Evolutionary conservation across 30 jellyfish, hydroid and myxozoan species (phyloP), one percentile per base, ranked within the genome.

Genomic region (Aurelia aurita complex sp. Pacific): DNA sequence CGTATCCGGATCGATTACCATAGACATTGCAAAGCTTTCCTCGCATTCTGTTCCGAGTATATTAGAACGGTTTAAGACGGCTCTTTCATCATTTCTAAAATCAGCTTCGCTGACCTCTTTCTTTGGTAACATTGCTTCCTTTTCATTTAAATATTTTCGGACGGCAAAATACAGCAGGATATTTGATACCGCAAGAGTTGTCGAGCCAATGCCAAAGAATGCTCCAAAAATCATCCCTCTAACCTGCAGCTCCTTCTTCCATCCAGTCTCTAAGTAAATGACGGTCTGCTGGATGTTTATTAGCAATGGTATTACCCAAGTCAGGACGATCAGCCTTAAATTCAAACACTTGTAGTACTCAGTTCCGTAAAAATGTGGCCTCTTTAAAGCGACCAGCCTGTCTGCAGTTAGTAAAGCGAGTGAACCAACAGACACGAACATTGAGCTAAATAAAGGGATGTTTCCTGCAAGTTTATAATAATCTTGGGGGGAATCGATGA

Each of bases 391-490:
- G 3, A 77, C 23, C 66, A 77, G 67, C 10, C 87, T 51, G 77
- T 77, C 75, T 62, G 77, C 87, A 23, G 87, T 77, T 46, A 77
- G 79, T 19, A 77, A 40, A 4, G 77, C 61, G 29, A 77, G 61
- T 18, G 87, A 77, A 10, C 73, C 67, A 29, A 77, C 40, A 13
- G 87, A 77, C 23, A 70, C 87, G 19, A 77, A 77, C 87, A 77
- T 77, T 1, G 77, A 77, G 67, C 87, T 55, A 35, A 77, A 77
- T 16, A 77, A 70, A 3, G 87, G 87, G 42, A 77, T 36, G 59
- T 77, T 77, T 38, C 87, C 87, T 2, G 87, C 87, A 17, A 77
- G 87, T 40, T 61, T 77, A 54, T 77, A 77, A 36, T 42, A 51
- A n/a, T 2, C 53, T 43, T 38, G 33, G 52, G 77, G 42, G 54